Base-by-base conservation (phyloP, 2,888 invertebrate species). In the Caenorhabditis panamensis region DNA sequence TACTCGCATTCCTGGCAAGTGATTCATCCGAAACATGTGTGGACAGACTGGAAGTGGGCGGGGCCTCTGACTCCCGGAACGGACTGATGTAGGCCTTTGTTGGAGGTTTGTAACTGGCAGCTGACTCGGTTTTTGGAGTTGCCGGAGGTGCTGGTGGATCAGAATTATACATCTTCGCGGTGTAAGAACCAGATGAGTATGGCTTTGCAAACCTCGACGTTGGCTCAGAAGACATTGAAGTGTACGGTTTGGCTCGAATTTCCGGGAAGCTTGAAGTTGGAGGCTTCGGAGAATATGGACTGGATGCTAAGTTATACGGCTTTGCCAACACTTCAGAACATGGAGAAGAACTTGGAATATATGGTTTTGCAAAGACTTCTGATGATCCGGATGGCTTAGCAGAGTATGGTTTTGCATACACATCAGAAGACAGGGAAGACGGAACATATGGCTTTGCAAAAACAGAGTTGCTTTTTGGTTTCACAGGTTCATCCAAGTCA, bases 21-120 rank as follows among this genome's bases (percentile, higher is more conserved):
- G 66, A 66, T 49, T 81, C 81, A 62, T 81, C 76, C 11, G 76
- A 76, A 24, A 81, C 81, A 49, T 77, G 58, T 2, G 73, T 73
- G 9, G 73, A 62, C 13, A 76, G 75, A 54, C 59, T 66, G 37
- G 61, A 67, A 54, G 41, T 51, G 54, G 67, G 67, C 56, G 75
- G 75, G n/a, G 47, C 54, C 11, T 31, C 41, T 18, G 37, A 44
- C 6, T 53, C 61, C 6, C 59, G 31, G 53, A 61, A 61, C 13
- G 66, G 66, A n/a, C 54, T 31, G 22, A 58, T 37, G 24, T 64
- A 58, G 9, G 73, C 49, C 28, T 53, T 59, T 41, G 69, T 53
- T 20, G 44, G 31, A 6, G 20, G 22, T 13, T 49, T 51, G 36
- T 56, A 53, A 44, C 26, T 54, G 9, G 18, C 18, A 4, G 26